Conservation (phyloP, 2,113 vertebrate species). For the Holacanthus passer region DNA sequence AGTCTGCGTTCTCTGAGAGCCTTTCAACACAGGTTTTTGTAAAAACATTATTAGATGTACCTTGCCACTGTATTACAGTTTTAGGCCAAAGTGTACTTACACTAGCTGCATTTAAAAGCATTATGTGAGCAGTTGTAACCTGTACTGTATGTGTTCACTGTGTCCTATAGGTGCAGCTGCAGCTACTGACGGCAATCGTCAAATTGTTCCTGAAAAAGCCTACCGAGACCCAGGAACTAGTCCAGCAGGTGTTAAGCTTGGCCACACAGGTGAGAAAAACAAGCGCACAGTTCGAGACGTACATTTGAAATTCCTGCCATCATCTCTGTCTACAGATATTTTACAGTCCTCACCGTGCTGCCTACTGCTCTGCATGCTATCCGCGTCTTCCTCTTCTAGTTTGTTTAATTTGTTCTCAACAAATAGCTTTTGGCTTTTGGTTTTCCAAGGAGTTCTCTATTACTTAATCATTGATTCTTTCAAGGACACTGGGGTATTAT, state of each 20-base stretch:
- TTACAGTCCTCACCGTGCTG: background rate
- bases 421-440: background rate
- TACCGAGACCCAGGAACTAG: slow-evolving; percentile 96
- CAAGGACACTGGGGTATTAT: background rate
- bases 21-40: background rate
- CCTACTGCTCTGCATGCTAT: background rate
- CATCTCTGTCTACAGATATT: background rate
- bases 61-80: background rate
- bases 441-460: background rate
- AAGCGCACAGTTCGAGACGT: background rate
- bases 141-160: background rate
- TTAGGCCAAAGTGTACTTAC: too few relatives aligned
- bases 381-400: background rate
- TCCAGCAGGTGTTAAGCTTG: slow-evolving; percentile 97
- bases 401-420: background rate
- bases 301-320: background rate
- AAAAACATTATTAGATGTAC: slow-evolving; percentile 1
- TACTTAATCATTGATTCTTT: background rate
- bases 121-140: background rate
- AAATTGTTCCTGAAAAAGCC: slow-evolving; percentile 99
- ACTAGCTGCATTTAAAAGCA: background rate
- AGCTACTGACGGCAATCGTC: slow-evolving; percentile 95
- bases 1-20: too few relatives aligned
- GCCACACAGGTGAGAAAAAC: slow-evolving; percentile 93
- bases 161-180: slow-evolving; percentile 91